Evolutionary conservation across 1,140 invertebrate genomes (phyloP), one percentile per base, ranked within the genome.

Genomic region (Tribolium madens): DNA sequence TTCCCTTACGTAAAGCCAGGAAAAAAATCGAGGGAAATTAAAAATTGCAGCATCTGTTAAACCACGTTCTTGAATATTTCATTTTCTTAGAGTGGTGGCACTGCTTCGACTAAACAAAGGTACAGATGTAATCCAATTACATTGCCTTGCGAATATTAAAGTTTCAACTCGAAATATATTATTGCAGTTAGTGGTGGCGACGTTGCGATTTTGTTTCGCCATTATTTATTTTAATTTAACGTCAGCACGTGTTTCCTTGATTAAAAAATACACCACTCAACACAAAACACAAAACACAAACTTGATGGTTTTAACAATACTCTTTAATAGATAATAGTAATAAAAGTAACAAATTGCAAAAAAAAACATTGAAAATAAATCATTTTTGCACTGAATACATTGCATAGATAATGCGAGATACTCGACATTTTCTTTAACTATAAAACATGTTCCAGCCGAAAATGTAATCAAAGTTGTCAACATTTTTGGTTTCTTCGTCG

Each of bases 71-170:
- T 81, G 76, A 76, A 79, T 81, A 76, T 81, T 81, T 81, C 73
- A 81, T 81, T 79, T 80, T 78, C 76, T 73, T 79, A 74, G 76
- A 78, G 76, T 79, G 77, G 36, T 64, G 57, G 70, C 73, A 52
- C 17, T 48, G 60, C 60, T 80, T 57, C 72, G 69, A 57, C 73
- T 72, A 78, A 80, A 81, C 80, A 80, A 80, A 80, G 69, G 78
- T 81, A 73, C 74, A 80, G 77, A 78, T 80, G 76, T 81, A 81
- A 81, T 81, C 75, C 80, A 80, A 78, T 81, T 80, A 81, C 76
- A 42, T 31, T 74, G 73, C 78, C 78, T 77, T 79, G 76, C 72
- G 79, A 79, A 80, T 81, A 78, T 77, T 78, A 79, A 79, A 78
- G 64, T 79, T 80, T 75, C 70, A 53, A 33, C 53, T 64, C 18